phyloP scores from a whole-genome alignment of 2,888 invertebrate species.

The Hydrotaea cyrtoneurina region DNA sequence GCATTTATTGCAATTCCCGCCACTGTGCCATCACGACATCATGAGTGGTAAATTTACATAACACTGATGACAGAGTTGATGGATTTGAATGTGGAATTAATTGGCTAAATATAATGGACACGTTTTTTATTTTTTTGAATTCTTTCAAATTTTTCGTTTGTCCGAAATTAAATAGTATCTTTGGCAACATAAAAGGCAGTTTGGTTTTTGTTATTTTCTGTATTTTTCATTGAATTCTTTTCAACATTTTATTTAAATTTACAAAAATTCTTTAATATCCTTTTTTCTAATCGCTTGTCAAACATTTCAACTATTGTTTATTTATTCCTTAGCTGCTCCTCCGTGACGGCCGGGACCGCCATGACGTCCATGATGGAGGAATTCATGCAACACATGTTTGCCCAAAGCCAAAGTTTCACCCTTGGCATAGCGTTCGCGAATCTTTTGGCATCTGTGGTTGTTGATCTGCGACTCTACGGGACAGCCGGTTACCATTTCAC shows the following conservation, averaged over 20 bases:
- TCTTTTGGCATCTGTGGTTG: conserved; percentile 70
- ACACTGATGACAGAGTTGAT: conserved; percentile 37
- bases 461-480: conserved; percentile 70
- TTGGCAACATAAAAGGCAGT: no score
- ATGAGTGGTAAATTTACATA: conserved; percentile 21
- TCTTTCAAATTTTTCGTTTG: conserved; percentile 42
- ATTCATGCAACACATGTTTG: conserved; percentile 68
- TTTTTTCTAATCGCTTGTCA: background rate
- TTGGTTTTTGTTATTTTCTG: conserved; percentile 6
- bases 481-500: conserved; percentile 70
- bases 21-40: background rate
- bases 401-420: conserved; percentile 64
- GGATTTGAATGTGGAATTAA: conserved; percentile 54
- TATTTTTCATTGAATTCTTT: background rate
- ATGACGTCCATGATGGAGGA: conserved; percentile 52
- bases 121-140: background rate
- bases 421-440: conserved; percentile 69
- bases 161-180: background rate
- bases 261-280: background rate
- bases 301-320: background rate
- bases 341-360: conserved; percentile 37
- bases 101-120: conserved; percentile 60
- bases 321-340: conserved; percentile 7
- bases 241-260: conserved; percentile 24
- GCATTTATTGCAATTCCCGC: background rate